Evolutionary conservation across 1,140 invertebrate species (phyloP), one percentile per base, ranked within the genome.

Genomic region (Drosophila mojavensis): DNA sequence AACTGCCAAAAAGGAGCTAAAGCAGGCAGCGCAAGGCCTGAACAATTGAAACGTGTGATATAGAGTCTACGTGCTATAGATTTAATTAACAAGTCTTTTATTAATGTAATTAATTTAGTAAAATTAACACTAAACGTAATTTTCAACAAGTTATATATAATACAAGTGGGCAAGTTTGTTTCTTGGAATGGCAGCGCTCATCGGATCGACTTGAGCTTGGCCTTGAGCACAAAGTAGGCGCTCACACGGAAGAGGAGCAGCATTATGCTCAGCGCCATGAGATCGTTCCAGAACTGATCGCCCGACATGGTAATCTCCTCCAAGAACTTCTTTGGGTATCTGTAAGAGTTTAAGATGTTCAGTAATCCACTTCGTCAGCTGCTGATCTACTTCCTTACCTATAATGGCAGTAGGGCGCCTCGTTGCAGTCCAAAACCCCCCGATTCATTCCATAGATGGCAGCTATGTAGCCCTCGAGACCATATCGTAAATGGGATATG

Each of bases 401-500:
- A 82, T 96, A 97, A 89, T 96, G 96, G 72, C 96, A 97, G 68
- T 97, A 97, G 4, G 86, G 71, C 17, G 92, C 92, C 55, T 93
- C 93, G 60, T 94, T 92, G 85, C 96, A 97, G 0, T 93, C 93
- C 9, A 97, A 91, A 5, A 92, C 94, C 1, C 93, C 92, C 62
- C 97, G 93, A 75, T 96, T 93, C 41, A 95, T 91, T 0, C 97
- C 97, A 81, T 98, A 98, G 56, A 98, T 96, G 3, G 97, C 95
- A n/a, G 94, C 94, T 13, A 97, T 94, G 45, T 94, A 94, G 53
- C 97, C 96, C 93, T 98, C 97, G n/a, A 98, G 94, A 4, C 96
- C 96, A 85, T 97, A 98, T 81, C 97, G 94, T 24, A 98, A 93
- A 86, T 97, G 98, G 15, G 97, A 98, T 48, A 98, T 93, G 81